These are phyloP conservation scores for Lycia hirtaria DNA, from an alignment of 2,888 invertebrate species.

Conservation along the genomic window DNA sequence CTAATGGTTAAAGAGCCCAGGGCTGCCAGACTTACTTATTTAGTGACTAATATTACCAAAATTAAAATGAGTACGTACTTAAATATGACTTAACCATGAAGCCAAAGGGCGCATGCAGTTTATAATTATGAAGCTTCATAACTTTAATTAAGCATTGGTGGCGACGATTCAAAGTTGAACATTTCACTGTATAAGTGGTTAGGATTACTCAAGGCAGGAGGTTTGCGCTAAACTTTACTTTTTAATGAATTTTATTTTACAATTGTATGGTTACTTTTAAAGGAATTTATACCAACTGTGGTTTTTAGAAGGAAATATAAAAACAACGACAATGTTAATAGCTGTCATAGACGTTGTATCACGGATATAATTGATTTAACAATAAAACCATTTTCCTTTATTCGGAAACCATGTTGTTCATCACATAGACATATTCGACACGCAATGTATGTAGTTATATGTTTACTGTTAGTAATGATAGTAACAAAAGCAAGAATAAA, in stretches of 20 bases:
- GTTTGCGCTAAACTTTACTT: constrained; percentile 22
- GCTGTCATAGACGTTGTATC: no score
- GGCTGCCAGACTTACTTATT: no score
- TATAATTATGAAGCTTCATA: constrained; percentile 28
- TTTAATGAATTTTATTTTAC: constrained; percentile 17
- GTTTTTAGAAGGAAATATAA: no score
- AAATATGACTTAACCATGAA: background rate
- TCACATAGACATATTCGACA: no score
- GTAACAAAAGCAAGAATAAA: no score
- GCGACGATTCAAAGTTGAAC: constrained; percentile 39
- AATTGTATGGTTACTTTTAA: constrained; percentile 2
- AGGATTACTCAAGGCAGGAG: constrained; percentile 21
- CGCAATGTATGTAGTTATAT: no score
- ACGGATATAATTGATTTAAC: no score
- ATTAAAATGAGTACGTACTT: background rate
- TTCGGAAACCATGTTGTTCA: no score
- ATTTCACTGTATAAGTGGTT: constrained; percentile 34
- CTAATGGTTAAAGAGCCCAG: no score
- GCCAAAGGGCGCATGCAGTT: constrained; percentile 4
- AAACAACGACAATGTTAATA: no score
- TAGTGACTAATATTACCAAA: background rate
- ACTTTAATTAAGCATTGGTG: constrained; percentile 44
- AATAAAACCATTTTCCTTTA: no score
- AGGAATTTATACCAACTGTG: background rate
- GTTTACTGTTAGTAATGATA: no score